Evolutionary conservation across 2,113 vertebrate genomes (phyloP), one percentile per base, ranked within the genome.

Genomic region (Sinocyclocheilus grahami): DNA sequence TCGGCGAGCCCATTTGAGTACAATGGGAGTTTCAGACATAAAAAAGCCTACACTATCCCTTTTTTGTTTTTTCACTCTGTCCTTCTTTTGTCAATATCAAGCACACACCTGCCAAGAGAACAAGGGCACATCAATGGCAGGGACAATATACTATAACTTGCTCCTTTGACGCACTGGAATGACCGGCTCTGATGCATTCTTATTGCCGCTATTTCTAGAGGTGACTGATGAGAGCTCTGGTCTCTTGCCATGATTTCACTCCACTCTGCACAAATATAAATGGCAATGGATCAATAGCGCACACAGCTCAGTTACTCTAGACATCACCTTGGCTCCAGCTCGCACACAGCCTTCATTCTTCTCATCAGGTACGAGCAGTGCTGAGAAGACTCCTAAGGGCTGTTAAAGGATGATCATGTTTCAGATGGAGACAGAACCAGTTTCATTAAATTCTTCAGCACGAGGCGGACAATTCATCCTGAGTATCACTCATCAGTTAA

Each of bases 221-320:
- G 82, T 51, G 83, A 78, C 82, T 86, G 82, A 86, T 85, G 77
- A 48, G 67, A 75, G 78, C 82, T 69, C 63, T 89, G 88, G 85
- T 83, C 84, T 65, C 22, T 14, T 83, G 86, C 86, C 86, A 87
- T 75, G n/a, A 82, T 74, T 85, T 89, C 88, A 85, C 81, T 88
- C 69, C 81, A 84, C 88, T 86, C 88, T 85, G 91, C 69, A 90
- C 86, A 88, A 89, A 93, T 55, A 90, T 88, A 86, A 92, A 92
- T 80, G 27, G 84, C 87, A 48, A 42, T 80, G 30, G 33, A 92
- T 92, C 88, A 87, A 91, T 90, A 78, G 69, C 78, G 24, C 65
- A 80, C 88, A 86, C 86, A 51, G 90, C 72, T 92, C 88, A 82
- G 87, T 92, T 89, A 92, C 4, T 85, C 51, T 37, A 87, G 89